Base-by-base conservation (phyloP, 2,888 invertebrate species). In the Nemotelus pantherinus region DNA sequence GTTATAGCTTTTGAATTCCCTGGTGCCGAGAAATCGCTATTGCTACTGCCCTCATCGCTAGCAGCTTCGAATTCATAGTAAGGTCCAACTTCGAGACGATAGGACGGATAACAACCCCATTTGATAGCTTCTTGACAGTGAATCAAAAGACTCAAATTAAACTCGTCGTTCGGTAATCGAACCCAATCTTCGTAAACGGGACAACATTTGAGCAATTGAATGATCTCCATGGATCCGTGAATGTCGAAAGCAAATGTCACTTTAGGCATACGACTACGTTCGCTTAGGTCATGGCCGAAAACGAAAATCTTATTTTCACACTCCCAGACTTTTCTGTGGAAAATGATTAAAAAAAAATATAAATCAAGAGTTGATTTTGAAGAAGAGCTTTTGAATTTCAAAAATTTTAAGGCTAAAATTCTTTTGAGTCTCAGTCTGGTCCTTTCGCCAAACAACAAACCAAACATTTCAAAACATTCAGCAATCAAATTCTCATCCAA, bases 31-130 rank as follows among this genome's bases (percentile, higher is more conserved):
- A n/a, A 45, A 43, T 63, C 39, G 57, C 57, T 57, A 39, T 50
- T 39, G 43, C 63, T 65, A 9, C 25, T 25, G 4, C 10, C 43
- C 9, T n/a, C n/a, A 45, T 25, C 25, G 9, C 6, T 58, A n/a
- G n/a, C 44, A 6, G 47, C 47, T 25, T 74, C 60, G n/a, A 48
- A 47, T 7, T 74, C 74, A 48, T 60, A 74, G 57, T 74, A 74
- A 1, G 83, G 83, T 41, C 82, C 82, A 72, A 83, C 81, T 77
- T 84, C 83, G 74, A 84, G 80, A 7, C 81, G 82, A 68, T 83
- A 82, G 2, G 82, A 80, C 57, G 82, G 82, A n/a, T 80, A 82
- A 78, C 84, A 83, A 39, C 83, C 84, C 83, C 83, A 83, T 79
- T 83, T 83, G 60, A 80, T 79, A 6, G 84, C 83, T 77, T 83